phyloP scores from a whole-genome alignment of 2,888 invertebrate species.

The Neocrepidodera transversa region DNA sequence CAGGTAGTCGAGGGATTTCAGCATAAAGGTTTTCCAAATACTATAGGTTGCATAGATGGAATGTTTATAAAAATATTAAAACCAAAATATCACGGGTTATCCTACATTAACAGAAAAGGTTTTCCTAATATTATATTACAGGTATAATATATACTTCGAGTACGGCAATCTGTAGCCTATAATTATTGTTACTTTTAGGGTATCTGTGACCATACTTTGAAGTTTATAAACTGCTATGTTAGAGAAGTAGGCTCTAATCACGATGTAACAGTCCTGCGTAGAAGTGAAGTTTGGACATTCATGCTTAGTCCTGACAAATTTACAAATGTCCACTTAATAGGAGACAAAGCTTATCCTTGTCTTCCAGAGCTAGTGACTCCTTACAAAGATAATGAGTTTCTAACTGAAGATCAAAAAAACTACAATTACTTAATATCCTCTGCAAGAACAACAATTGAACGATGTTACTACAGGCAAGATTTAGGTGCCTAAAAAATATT shows the following conservation, averaged over 20 bases:
- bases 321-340: background rate
- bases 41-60: conserved; percentile 21
- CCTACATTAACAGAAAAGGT: conserved; percentile 24
- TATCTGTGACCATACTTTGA: background rate
- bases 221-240: conserved; percentile 10
- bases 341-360: too few species aligned
- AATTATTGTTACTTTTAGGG: too few species aligned
- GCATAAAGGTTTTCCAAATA: conserved; percentile 13
- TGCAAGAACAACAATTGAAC: background rate
- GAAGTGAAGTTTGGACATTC: conserved; percentile 9
- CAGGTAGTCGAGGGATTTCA: conserved; percentile 9
- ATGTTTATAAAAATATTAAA: conserved; percentile 21
- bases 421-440: background rate
- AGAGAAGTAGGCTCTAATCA: conserved; percentile 10
- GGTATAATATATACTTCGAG: background rate
- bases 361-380: conserved; percentile 11
- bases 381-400: conserved; percentile 12
- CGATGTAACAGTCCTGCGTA: background rate
- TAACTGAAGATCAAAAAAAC: conserved; percentile 2
- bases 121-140: conserved; percentile 26
- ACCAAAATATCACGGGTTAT: conserved; percentile 25
- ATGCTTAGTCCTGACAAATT: background rate
- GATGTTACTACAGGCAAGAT: background rate
- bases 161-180: too few species aligned
- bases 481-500: background rate